phyloP scores from a whole-genome alignment of 2,797 vertebrate species.

The Taenioides sp. region DNA sequence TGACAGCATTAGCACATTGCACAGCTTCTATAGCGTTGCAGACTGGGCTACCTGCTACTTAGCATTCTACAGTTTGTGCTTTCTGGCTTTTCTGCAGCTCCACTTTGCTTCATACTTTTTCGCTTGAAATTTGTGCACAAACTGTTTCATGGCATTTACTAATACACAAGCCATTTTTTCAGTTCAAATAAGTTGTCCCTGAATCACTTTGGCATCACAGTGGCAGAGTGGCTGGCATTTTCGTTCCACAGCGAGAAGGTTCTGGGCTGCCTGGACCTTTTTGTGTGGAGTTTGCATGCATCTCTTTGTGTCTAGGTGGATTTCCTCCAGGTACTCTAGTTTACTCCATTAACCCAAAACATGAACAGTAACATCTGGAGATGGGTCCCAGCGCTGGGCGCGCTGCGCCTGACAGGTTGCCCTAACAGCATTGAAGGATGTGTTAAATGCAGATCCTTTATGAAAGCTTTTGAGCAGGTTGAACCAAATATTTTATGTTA shows the following conservation, averaged over 20 bases:
- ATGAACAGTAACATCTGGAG: no score
- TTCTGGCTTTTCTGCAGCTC: neutral
- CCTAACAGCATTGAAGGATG: no score
- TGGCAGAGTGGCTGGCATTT: no score
- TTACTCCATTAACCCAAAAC: no score
- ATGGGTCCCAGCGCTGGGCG: no score
- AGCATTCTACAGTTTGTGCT: conserved; percentile 32
- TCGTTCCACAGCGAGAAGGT: no score
- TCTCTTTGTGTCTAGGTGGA: no score
- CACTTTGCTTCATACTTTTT: neutral
- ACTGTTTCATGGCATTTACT: neutral
- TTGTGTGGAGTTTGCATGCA: no score
- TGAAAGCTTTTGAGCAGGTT: neutral
- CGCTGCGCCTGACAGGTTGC: no score
- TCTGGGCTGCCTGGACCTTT: no score
- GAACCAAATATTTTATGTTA: neutral
- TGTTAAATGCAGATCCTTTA: neutral
- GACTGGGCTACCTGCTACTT: conserved; percentile 24
- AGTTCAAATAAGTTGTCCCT: conserved; percentile 6
- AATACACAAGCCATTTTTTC: neutral
- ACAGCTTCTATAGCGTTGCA: conserved; percentile 6
- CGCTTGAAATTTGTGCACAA: neutral
- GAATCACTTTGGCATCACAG: no score
- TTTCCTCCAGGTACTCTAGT: no score
- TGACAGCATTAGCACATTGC: conserved; percentile 47